A percentile compares a stretch with the other conserved stretches of the same genome.
These are phyloP conservation scores for Pelusios castaneus DNA, from an alignment of 2,113 vertebrate genomes.

Conservation along the genomic window DNA sequence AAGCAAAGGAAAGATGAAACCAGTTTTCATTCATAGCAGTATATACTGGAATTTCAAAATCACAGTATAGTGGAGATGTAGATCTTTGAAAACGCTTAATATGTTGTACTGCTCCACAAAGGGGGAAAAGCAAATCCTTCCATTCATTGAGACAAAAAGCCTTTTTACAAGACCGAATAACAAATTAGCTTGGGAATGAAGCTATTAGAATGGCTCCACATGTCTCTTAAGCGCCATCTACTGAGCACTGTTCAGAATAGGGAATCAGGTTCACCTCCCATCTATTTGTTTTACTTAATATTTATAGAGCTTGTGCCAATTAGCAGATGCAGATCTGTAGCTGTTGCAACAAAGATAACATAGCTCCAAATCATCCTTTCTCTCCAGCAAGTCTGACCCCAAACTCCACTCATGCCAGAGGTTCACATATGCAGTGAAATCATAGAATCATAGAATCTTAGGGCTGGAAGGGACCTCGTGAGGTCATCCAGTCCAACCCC, in stretches of 20 bases:
- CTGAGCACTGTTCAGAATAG: neutral
- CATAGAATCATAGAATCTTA: no score
- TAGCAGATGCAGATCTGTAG: neutral
- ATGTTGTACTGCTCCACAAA: neutral
- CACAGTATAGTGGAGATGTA: neutral
- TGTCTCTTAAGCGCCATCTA: constrained; percentile 12
- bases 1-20: neutral
- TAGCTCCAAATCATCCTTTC: neutral
- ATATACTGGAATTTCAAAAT: accelerated
- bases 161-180: neutral
- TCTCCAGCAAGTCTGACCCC: no score
- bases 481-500: no score
- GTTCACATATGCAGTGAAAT: no score
- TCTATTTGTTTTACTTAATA: neutral
- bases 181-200: accelerated
- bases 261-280: neutral
- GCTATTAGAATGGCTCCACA: neutral
- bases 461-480: no score
- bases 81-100: neutral
- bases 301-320: neutral
- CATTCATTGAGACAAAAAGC: neutral
- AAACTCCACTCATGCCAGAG: no score
- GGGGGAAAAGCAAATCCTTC: accelerated
- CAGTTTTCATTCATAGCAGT: neutral
- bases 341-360: neutral